Percentiles rank a stretch among this genome's conserved stretches.
Conservation (phyloP, 2,113 vertebrate species). For the Bagarius yarrelli region DNA sequence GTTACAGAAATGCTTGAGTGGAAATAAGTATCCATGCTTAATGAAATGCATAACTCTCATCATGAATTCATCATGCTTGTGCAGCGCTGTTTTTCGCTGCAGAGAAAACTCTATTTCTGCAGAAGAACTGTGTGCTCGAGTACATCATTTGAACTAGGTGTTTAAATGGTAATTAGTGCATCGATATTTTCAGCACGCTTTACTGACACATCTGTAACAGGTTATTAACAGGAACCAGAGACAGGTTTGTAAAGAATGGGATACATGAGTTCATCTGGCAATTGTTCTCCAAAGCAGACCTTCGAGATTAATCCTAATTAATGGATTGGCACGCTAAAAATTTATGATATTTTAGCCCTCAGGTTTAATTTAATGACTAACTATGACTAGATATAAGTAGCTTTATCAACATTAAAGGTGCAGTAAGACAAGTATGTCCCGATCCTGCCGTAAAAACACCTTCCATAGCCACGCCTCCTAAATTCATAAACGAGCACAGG, state of each 20-base stretch:
- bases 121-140: background rate
- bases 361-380: background rate
- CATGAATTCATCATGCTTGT: background rate
- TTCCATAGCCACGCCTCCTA: no score
- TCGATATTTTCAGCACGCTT: background rate
- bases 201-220: background rate
- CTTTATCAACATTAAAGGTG: background rate
- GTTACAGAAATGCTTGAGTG: conserved; percentile 5
- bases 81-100: background rate
- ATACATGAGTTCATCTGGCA: background rate
- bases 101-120: background rate
- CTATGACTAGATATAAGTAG: background rate
- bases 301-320: background rate
- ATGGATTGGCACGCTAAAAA: background rate
- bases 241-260: background rate
- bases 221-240: background rate
- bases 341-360: background rate
- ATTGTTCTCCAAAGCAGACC: background rate
- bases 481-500: no score
- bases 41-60: conserved; percentile 3
- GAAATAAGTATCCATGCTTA: conserved; percentile 16
- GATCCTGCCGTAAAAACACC: no score
- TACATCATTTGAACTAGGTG: background rate
- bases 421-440: no score
- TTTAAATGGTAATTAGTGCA: background rate